Conservation (phyloP, 2,888 invertebrate species). For the Nemotelus nigrinus region DNA sequence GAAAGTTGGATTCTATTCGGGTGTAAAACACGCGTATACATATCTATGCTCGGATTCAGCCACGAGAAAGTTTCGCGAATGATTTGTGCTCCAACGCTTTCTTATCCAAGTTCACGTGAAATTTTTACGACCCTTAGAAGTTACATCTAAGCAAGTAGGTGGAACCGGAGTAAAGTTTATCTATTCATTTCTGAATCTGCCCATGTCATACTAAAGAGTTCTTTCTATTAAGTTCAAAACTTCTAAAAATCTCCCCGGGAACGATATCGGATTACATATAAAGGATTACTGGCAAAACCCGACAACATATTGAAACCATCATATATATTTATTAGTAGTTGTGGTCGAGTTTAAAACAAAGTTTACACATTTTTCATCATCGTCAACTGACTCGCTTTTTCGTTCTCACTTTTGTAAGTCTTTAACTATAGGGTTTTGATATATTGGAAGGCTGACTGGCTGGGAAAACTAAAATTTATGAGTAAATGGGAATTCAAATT, state of each 20-base stretch:
- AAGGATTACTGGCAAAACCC: too few relatives aligned
- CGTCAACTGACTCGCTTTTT: too few relatives aligned
- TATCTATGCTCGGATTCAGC: neutral
- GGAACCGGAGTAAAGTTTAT: slow-evolving; percentile 23
- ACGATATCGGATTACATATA: too few relatives aligned
- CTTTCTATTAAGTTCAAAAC: neutral
- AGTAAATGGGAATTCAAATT: too few relatives aligned
- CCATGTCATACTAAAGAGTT: neutral
- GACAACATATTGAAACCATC: too few relatives aligned
- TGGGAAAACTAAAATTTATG: too few relatives aligned
- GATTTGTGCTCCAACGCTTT: slow-evolving; percentile 28
- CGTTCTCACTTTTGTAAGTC: too few relatives aligned
- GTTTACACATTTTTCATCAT: too few relatives aligned
- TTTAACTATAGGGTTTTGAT: too few relatives aligned
- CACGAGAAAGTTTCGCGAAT: slow-evolving; percentile 27
- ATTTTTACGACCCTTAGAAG: slow-evolving; percentile 9
- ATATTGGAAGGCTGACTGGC: too few relatives aligned
- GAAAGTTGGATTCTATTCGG: neutral
- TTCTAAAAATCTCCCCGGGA: neutral
- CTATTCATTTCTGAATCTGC: slow-evolving; percentile 3
- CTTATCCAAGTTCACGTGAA: slow-evolving; percentile 21
- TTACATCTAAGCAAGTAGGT: slow-evolving; percentile 15
- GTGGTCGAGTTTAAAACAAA: too few relatives aligned
- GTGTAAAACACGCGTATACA: neutral
- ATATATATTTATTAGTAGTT: too few relatives aligned